Base-by-base conservation (phyloP, 2,797 vertebrate species). In the Hozukius guyotensis region DNA sequence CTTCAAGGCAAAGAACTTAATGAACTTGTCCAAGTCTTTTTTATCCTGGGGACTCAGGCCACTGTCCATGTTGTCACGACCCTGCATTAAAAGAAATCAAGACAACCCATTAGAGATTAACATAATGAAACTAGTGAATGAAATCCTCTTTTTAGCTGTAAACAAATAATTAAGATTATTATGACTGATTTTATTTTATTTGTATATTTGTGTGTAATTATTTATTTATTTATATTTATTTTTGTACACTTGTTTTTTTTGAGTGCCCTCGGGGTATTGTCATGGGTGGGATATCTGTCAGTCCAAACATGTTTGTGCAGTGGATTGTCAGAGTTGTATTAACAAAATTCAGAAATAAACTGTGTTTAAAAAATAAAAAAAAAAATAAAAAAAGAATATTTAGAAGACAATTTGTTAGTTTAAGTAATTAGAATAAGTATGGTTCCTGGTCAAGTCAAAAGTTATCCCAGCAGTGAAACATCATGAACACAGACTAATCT, bases 1-100 rank as follows among this genome's bases (percentile, higher is more conserved):
- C 97, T 99, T 99, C 83, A 99, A 94, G 75, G 98, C 98, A 95
- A 99, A 99, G 94, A 99, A 99, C 92, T 99, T 99, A 79, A 99
- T 98, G 92, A 99, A 99, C 92, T 99, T 99, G 96, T 99, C 99
- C 96, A 99, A 94, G 94, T 99, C 99, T 94, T 99, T 99, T 90
- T 97, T 98, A 96, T 99, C 98, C 92, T 99, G 98, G 88, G 96
- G 96, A 95, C 94, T 99, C 95, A 99, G 96, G 95, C 99, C 98
- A 94, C 96, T 95, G 91, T 99, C 99, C 99, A 99, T 99, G 93
- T 95, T 96, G 96, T 93, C 95, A 85, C 81, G 57, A 93, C 93
- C 96, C 96, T 98, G 96, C 5, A 76, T 87, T 31, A 56, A 72
- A 46, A 75, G 2, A 52, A n/a, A 9, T 42, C 13, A 55, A 52